Base-by-base conservation (phyloP, 1,140 invertebrate genomes). In the Lordiphosa clarofinis region DNA sequence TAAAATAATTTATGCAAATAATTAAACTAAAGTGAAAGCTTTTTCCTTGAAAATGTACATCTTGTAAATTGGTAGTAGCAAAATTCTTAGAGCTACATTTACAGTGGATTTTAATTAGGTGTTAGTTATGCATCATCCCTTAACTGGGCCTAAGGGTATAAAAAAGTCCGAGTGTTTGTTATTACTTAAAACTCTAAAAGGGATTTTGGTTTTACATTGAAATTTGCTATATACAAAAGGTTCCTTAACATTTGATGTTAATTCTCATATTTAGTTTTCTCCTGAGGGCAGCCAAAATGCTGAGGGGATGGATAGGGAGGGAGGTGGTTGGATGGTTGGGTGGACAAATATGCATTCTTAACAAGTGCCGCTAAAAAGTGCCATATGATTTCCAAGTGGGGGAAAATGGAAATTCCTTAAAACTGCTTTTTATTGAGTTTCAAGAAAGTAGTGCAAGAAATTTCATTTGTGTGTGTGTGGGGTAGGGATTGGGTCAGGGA, bases 361-460 rank as follows among this genome's bases (percentile, higher is more conserved):
- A 88, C 86, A 82, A 86, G 86, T 88, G 86, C 43, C 86, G 76
- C 86, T 88, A 84, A 88, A 88, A 87, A 88, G 86, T 88, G 71
- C 86, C 79, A 88, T 87, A 72, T 63, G 46, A 52, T 38, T 33
- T 55, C 40, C 52, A 54, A 44, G 42, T 47, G 33, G 33, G 44
- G 35, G 10, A 48, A 84, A 84, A 87, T 84, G 74, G 65, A 61
- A 68, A 79, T 50, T 58, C 69, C 86, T 88, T 87, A 64, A 39
- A 73, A 87, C 86, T 84, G 78, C 86, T 88, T 87, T 82, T 63
- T 50, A 67, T 57, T 49, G 52, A 31, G 53, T 36, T 53, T 21
- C 28, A 48, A 66, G 70, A 88, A 88, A 87, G 86, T 82, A 88
- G 86, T 82, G 76, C 73, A 88, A 88, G 86, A 84, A 81, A 82